Evolutionary conservation across 2,113 vertebrate species (phyloP), one percentile per base, ranked within the genome.

Genomic region (Osmerus eperlanus): DNA sequence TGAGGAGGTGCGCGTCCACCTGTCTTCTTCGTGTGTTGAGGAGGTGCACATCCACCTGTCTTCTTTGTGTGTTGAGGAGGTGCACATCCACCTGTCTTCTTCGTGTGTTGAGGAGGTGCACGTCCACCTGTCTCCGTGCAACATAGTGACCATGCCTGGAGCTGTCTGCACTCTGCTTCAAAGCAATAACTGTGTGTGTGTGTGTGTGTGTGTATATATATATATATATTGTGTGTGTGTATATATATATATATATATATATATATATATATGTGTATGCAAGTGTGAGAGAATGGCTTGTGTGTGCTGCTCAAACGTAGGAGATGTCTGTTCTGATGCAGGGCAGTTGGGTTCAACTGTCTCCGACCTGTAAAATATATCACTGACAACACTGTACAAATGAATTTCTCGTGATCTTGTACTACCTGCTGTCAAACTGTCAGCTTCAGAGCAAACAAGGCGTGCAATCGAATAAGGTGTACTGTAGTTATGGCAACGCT

Each of bases 181-280:
- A 79, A 82, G 87, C 85, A 90, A 80, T 89, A 87, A 87, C 71
- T 76, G 76, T 80, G 72, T 63, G 59, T 68, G 77, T 76, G 69
- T 81, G 75, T 75, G 65, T 76, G 74, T 75, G 65, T 76, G 79
- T 28, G 3, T 28, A 28, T 28, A 28, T 28, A 28, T 28, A 28
- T 25, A 80, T 19, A 63, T 21, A 21, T 21, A 75, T 53, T 76
- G 69, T 81, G 74, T 75, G 65, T 76, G 79, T 28, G 3, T 28
- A 28, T 28, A 28, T 28, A 28, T 28, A 28, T 25, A 25, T 25
- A 25, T 87, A 80, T 19, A 63, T n/a, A n/a, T n/a, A 75, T 53
- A 73, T 25, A 25, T 28, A 28, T 28, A 28, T 28, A 3, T 28
- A 28, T 74, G 47, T 72, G 36, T 71, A 63, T 81, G 47, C 71